These are phyloP conservation scores for Perognathus longimembris DNA, from an alignment of 2,113 vertebrate species.

Conservation along the genomic window DNA sequence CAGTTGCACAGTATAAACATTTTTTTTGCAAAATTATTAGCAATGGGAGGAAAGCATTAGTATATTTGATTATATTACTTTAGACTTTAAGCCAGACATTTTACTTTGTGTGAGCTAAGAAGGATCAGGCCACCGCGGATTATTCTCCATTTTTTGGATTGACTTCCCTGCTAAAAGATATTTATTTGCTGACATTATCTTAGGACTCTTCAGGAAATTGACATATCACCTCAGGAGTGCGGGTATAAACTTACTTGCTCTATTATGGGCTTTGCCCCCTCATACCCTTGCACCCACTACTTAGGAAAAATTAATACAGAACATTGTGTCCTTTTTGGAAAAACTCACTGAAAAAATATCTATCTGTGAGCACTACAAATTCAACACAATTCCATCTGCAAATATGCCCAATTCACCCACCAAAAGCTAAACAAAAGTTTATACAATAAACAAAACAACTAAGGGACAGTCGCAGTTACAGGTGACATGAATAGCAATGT, in stretches of 20 bases:
- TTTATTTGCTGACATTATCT: conserved; percentile 86
- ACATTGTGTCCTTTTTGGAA: conserved; percentile 79
- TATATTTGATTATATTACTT: conserved; percentile 76
- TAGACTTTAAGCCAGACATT: conserved; percentile 83
- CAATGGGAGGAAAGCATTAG: conserved; percentile 77
- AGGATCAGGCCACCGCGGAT: conserved; percentile 90
- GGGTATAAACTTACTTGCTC: conserved; percentile 86
- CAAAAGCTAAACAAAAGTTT: conserved; percentile 86
- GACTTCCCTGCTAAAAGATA: conserved; percentile 88
- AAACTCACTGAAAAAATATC: conserved; percentile 77
- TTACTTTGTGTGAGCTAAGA: conserved; percentile 84
- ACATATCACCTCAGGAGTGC: conserved; percentile 86
- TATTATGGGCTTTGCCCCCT: conserved; percentile 84
- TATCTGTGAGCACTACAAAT: conserved; percentile 80
- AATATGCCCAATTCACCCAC: conserved; percentile 88
- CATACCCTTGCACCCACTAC: conserved; percentile 83
- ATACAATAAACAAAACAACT: conserved; percentile 81
- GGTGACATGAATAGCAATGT: conserved; percentile 77
- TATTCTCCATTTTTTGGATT: conserved; percentile 90
- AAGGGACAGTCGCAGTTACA: conserved; percentile 84
- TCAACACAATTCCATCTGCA: conserved; percentile 83
- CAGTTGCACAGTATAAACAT: conserved; percentile 82
- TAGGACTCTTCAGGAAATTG: conserved; percentile 88
- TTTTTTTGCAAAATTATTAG: conserved; percentile 77
- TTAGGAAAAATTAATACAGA: conserved; percentile 69